phyloP scores from a whole-genome alignment of 2,888 invertebrate genomes.

The Ligdia adustata region DNA sequence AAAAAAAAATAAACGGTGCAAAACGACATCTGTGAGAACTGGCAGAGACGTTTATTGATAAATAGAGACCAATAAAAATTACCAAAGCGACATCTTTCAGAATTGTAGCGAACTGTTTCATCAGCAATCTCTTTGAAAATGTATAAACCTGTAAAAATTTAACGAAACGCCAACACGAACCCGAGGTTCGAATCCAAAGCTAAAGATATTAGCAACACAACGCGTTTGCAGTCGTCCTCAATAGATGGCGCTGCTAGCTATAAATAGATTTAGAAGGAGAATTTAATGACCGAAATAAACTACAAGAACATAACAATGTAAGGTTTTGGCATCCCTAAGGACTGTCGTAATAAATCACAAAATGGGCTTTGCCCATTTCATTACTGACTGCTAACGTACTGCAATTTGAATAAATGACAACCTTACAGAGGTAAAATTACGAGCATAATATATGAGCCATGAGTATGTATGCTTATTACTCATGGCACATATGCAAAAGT shows the following conservation, averaged over 20 bases:
- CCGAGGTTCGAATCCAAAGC: slow-evolving; percentile 22
- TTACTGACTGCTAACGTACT: slow-evolving; percentile 11
- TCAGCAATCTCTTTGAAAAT: not conserved
- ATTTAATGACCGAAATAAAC: slow-evolving; percentile 9
- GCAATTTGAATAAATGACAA: slow-evolving; percentile 18
- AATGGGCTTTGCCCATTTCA: slow-evolving; percentile 12
- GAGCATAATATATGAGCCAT: not conserved
- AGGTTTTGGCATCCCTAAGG: slow-evolving; percentile 25
- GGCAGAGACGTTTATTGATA: no score
- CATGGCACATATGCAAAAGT: no score
- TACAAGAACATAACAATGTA: slow-evolving; percentile 6
- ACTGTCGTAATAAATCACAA: slow-evolving; percentile 12
- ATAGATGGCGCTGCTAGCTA: slow-evolving; percentile 29
- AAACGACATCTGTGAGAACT: no score
- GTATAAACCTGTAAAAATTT: no score
- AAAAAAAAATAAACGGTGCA: no score
- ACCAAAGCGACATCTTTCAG: slow-evolving; percentile 28
- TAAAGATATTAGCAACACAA: no score
- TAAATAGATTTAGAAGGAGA: slow-evolving; percentile 8
- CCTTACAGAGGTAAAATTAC: slow-evolving; percentile 10
- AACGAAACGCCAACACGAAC: not conserved
- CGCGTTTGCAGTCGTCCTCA: slow-evolving; percentile 1
- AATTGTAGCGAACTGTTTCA: slow-evolving; percentile 4
- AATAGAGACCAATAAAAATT: no score
- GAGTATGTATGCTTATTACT: no score